Evolutionary conservation across 2,113 vertebrate species (phyloP).

Genomic region (Ophiodon elongatus): DNA sequence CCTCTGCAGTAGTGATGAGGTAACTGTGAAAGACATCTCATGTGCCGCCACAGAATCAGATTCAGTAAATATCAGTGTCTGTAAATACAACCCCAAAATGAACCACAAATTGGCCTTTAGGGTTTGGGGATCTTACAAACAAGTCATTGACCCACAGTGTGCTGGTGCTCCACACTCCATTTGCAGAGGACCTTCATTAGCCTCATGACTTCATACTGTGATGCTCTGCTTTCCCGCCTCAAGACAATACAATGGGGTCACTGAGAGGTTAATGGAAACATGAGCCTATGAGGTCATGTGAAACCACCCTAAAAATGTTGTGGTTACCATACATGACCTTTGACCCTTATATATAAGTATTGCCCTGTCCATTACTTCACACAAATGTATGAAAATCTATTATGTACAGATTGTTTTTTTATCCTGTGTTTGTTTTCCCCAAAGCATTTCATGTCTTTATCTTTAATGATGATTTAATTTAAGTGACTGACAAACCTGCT

Average conservation of each 20-base stretch:
- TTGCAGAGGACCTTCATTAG: conserved; percentile 27
- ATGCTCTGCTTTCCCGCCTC: conserved; percentile 30
- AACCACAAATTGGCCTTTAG: conserved; percentile 35
- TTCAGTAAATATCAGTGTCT: conserved; percentile 24
- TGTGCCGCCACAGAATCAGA: conserved; percentile 13
- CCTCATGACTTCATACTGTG: conserved; percentile 10
- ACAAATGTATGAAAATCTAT: background rate
- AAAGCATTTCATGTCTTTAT: background rate
- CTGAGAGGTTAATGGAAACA: conserved; percentile 27
- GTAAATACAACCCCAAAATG: conserved; percentile 37
- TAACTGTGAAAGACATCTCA: conserved; percentile 29
- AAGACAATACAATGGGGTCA: conserved; percentile 41
- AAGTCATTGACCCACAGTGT: conserved; percentile 40
- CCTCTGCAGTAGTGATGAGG: conserved; percentile 19
- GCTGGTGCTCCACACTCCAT: background rate
- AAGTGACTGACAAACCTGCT: background rate
- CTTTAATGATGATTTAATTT: background rate
- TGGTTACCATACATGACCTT: background rate
- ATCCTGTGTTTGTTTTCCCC: background rate
- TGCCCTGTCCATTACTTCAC: background rate
- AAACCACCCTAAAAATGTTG: background rate
- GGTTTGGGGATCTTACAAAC: conserved; percentile 32
- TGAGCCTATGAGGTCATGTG: background rate
- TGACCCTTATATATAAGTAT: background rate
- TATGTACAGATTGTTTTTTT: background rate